Evolutionary conservation across 2,888 invertebrate genomes (phyloP).

Genomic region (Andrena bucephala): DNA sequence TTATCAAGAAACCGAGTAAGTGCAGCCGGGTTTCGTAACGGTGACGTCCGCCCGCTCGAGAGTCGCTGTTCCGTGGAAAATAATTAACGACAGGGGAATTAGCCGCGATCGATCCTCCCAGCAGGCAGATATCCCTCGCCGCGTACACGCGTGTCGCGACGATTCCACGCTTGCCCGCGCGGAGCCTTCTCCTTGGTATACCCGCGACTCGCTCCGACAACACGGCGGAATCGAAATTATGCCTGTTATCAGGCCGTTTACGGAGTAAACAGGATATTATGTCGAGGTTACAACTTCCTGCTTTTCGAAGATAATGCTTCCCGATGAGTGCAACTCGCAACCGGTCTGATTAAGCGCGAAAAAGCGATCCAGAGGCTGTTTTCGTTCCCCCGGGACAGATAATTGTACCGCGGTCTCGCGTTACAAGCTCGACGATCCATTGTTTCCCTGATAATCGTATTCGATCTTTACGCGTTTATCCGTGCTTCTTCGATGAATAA

Average conservation of each 20-base stretch:
- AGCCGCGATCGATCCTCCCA: background rate
- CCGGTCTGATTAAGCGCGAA: background rate
- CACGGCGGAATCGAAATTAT: background rate
- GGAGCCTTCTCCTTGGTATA: background rate
- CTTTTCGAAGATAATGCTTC: conserved; percentile 37
- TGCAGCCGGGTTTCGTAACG: conserved; percentile 68
- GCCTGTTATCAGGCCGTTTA: background rate
- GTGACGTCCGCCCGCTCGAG: conserved; percentile 19
- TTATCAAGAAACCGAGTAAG: conserved; percentile 63
- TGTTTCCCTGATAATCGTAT: background rate
- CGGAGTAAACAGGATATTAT: conserved; percentile 38
- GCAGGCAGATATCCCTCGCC: background rate
- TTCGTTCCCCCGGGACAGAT: background rate
- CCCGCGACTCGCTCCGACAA: background rate
- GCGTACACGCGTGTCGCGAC: background rate
- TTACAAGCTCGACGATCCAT: background rate
- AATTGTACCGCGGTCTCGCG: background rate
- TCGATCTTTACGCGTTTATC: no score
- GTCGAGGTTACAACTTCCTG: conserved; percentile 58
- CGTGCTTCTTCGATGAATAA: no score
- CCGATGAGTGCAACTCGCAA: conserved; percentile 26
- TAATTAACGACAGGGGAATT: conserved; percentile 2
- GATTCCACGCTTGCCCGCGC: no score
- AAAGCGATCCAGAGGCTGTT: background rate
- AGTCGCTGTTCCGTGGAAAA: background rate